These are phyloP conservation scores for Numenius arquata DNA, from an alignment of 2,113 vertebrate genomes.

Conservation along the genomic window DNA sequence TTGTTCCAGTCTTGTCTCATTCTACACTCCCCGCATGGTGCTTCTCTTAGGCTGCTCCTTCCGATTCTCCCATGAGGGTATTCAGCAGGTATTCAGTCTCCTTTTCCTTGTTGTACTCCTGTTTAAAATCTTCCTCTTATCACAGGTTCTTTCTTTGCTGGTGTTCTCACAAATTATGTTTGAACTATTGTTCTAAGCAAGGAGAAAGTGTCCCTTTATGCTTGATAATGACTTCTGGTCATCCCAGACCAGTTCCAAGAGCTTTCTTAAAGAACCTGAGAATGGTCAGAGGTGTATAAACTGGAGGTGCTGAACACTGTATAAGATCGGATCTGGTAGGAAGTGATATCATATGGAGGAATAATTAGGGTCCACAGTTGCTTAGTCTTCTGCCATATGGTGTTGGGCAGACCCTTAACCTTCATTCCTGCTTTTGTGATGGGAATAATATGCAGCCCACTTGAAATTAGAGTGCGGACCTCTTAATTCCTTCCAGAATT, in stretches of 20 bases:
- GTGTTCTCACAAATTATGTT: not conserved
- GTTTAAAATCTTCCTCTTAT: not conserved
- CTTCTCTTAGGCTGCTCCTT: not conserved
- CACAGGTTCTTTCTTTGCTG: not conserved
- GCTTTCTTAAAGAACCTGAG: not conserved
- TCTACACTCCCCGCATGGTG: accelerated
- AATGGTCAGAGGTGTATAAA: not conserved
- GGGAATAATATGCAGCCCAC: not conserved
- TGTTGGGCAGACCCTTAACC: not conserved
- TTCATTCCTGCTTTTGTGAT: not conserved
- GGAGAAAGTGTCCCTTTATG: not conserved
- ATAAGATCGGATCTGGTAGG: not conserved
- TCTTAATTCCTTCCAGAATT: not conserved
- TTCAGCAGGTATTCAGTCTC: not conserved
- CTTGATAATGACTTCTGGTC: not conserved
- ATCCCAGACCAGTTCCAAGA: not conserved
- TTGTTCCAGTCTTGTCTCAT: not conserved
- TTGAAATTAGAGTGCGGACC: not conserved
- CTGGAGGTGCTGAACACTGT: not conserved
- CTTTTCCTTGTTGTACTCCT: not conserved
- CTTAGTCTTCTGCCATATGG: not conserved
- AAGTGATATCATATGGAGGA: not conserved
- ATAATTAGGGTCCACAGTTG: not conserved
- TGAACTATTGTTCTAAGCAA: not conserved
- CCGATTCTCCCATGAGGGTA: not conserved